Conservation (phyloP, 2,888 invertebrate genomes). For the Taphrorychus bicolor region DNA sequence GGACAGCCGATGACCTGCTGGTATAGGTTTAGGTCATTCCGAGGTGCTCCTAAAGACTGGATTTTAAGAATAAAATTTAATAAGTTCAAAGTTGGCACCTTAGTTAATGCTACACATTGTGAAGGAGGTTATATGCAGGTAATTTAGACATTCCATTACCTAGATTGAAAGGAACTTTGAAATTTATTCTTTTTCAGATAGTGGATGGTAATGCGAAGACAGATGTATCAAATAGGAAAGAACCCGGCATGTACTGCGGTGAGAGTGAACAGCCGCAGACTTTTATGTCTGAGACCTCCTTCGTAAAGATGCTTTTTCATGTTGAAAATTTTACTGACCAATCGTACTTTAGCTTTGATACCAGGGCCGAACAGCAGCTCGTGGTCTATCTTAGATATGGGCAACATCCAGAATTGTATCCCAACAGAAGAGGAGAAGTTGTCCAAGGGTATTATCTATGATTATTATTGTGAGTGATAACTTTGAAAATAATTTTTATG, state of each 20-base stretch:
- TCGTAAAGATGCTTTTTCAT: slow-evolving; percentile 90
- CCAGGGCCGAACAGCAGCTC: slow-evolving; percentile 88
- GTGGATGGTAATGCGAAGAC: slow-evolving; percentile 91
- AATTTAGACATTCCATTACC: slow-evolving; percentile 43
- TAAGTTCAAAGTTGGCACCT: slow-evolving; percentile 89
- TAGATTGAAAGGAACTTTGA: not conserved
- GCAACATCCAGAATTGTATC: slow-evolving; percentile 93
- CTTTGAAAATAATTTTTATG: not conserved
- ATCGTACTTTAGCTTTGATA: slow-evolving; percentile 86
- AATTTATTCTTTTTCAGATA: slow-evolving; percentile 77
- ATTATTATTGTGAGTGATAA: not conserved
- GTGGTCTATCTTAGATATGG: slow-evolving; percentile 90
- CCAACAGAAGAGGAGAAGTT: slow-evolving; percentile 87
- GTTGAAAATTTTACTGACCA: slow-evolving; percentile 94
- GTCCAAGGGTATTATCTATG: slow-evolving; percentile 74
- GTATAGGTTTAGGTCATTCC: slow-evolving; percentile 88
- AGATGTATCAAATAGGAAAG: slow-evolving; percentile 85
- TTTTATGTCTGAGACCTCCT: slow-evolving; percentile 93
- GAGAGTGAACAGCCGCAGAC: slow-evolving; percentile 94
- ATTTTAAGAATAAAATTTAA: slow-evolving; percentile 88
- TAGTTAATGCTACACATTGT: slow-evolving; percentile 87
- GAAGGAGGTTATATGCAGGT: slow-evolving; percentile 91
- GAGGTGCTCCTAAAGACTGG: slow-evolving; percentile 89
- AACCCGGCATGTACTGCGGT: slow-evolving; percentile 90
- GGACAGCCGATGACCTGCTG: slow-evolving; percentile 88